These are phyloP conservation scores for zebrafish (Danio rerio) DNA, from an alignment of 2,113 vertebrate species.

Conservation along the genomic window DNA sequence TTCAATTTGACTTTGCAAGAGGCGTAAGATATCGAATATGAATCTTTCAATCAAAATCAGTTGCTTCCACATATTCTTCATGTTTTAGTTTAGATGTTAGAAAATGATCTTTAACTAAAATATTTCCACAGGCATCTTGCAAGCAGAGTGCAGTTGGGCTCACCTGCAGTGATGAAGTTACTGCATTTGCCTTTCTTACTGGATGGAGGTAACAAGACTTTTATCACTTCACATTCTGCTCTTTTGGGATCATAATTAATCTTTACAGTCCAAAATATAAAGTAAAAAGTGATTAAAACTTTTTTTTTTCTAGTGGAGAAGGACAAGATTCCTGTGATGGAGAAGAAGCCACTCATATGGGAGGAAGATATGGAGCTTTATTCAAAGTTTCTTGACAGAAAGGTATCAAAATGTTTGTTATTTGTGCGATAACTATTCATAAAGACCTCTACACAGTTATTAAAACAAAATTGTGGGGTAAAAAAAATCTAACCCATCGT, in stretches of 20 bases:
- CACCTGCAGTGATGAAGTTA: conserved; percentile 76
- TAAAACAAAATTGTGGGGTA: neutral
- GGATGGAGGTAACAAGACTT: conserved; percentile 69
- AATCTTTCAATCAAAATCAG: no score
- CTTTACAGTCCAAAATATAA: neutral
- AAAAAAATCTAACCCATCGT: neutral
- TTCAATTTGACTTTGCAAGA: no score
- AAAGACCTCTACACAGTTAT: neutral
- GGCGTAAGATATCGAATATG: no score
- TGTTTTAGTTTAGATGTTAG: neutral
- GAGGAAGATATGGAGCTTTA: conserved; percentile 85
- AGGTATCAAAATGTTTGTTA: conserved; percentile 67
- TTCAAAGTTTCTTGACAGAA: conserved; percentile 86
- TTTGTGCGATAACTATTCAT: neutral
- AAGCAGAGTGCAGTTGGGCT: conserved; percentile 83
- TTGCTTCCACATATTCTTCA: no score
- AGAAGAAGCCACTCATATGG: conserved; percentile 82
- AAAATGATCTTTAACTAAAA: neutral
- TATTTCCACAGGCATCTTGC: conserved; percentile 74
- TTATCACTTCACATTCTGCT: conserved; percentile 18
- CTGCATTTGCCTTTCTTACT: conserved; percentile 72
- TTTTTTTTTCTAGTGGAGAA: conserved; percentile 66
- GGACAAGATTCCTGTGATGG: conserved; percentile 65
- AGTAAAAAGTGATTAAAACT: neutral
- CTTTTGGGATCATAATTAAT: neutral